Evolutionary conservation across 2,797 vertebrate species (phyloP).

Genomic region (Labroides dimidiatus): DNA sequence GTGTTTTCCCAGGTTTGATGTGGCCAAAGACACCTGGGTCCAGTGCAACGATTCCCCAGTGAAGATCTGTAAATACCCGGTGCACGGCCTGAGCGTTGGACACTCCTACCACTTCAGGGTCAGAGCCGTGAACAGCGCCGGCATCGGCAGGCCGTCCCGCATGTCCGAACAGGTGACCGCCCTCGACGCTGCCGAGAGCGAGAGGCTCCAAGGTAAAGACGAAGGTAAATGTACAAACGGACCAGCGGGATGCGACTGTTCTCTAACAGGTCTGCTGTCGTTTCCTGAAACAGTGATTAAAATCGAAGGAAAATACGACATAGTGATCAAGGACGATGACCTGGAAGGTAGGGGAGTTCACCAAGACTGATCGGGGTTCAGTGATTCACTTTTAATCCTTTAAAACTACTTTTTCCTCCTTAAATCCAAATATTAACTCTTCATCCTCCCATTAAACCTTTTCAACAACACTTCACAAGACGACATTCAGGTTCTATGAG

Average conservation of each 20-base stretch:
- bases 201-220: slow-evolving; percentile 88
- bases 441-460: background rate
- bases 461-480: background rate
- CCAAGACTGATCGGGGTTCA: slow-evolving; percentile 15
- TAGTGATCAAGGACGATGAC: slow-evolving; percentile 89
- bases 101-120: slow-evolving; percentile 91
- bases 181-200: slow-evolving; percentile 86
- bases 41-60: slow-evolving; percentile 94
- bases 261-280: slow-evolving; percentile 25
- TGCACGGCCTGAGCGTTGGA: slow-evolving; percentile 88
- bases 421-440: slow-evolving; percentile 37
- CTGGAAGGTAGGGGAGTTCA: slow-evolving; percentile 88
- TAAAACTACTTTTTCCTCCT: slow-evolving; percentile 16
- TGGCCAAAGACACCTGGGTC: slow-evolving; percentile 90
- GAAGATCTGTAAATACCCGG: slow-evolving; percentile 94
- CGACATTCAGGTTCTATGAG: too few relatives aligned
- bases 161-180: slow-evolving; percentile 89
- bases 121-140: slow-evolving; percentile 92
- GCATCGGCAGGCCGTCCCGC: slow-evolving; percentile 91
- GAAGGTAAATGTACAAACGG: slow-evolving; percentile 62
- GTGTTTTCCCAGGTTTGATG: slow-evolving; percentile 88
- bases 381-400: slow-evolving; percentile 13
- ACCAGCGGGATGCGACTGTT: rapidly evolving
- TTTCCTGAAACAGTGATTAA: slow-evolving; percentile 86
- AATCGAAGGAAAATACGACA: slow-evolving; percentile 87